Evolutionary conservation across 2,797 vertebrate genomes (phyloP).

Genomic region (Sciurus vulgaris): DNA sequence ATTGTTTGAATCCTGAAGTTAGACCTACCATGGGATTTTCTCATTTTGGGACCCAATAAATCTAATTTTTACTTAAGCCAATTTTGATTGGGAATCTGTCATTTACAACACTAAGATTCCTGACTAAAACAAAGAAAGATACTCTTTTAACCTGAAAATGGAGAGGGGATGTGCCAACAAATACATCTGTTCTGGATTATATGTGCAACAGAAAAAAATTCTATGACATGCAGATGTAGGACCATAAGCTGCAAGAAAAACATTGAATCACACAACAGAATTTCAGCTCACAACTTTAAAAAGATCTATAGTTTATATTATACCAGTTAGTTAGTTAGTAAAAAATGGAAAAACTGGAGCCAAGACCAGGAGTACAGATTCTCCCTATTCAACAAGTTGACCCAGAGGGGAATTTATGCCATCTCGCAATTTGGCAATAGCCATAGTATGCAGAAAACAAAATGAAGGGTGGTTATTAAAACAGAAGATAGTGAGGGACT

Average conservation of each 20-base stretch:
- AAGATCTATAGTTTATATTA: neutral
- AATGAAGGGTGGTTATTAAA: neutral
- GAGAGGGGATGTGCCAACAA: conserved; percentile 16
- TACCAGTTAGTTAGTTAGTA: neutral
- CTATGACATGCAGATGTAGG: neutral
- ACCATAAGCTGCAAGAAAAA: neutral
- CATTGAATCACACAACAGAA: neutral
- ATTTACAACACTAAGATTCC: conserved; percentile 50
- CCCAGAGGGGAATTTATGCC: neutral
- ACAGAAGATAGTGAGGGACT: neutral
- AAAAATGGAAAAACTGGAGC: neutral
- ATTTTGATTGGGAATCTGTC: conserved; percentile 69
- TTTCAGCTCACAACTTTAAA: conserved; percentile 18
- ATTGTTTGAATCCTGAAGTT: conserved; percentile 44
- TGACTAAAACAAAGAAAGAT: conserved; percentile 1
- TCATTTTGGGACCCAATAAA: conserved; percentile 36
- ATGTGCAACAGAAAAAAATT: neutral
- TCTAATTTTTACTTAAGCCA: conserved; percentile 71
- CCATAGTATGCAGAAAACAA: neutral
- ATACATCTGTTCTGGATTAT: conserved; percentile 57
- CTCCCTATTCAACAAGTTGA: neutral
- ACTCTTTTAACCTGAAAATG: conserved; percentile 38
- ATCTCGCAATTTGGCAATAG: neutral
- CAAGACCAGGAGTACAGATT: neutral
- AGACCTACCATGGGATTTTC: neutral